phyloP scores from a whole-genome alignment of 2,113 vertebrate genomes.

The Setophaga kirtlandii region DNA sequence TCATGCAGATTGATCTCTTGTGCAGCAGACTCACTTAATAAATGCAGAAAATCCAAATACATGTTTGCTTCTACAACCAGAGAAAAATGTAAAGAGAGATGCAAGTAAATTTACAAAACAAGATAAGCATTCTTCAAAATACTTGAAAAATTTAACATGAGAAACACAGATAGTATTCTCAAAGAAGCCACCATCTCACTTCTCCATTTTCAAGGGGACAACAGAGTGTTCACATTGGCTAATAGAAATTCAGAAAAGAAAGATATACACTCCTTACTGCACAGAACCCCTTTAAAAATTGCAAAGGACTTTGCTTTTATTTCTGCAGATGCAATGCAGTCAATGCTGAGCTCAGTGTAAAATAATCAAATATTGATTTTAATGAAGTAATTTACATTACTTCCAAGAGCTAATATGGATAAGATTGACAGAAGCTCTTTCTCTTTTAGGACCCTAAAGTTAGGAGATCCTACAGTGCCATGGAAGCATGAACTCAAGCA shows the following conservation, averaged over 20 bases:
- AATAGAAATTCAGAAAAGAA: background rate
- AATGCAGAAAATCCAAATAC: background rate
- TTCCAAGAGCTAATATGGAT: background rate
- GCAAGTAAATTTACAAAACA: background rate
- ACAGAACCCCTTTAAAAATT: background rate
- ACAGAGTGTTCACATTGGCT: background rate
- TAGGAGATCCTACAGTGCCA: background rate
- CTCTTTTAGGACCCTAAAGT: background rate
- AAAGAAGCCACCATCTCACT: background rate
- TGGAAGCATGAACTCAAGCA: background rate
- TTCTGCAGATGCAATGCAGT: background rate
- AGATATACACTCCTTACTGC: background rate
- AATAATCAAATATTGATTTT: conserved; percentile 4
- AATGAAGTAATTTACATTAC: background rate
- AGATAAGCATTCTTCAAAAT: background rate
- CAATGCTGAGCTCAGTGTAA: background rate
- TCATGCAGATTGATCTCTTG: background rate
- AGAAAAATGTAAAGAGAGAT: background rate
- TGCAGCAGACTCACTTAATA: background rate
- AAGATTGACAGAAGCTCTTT: background rate
- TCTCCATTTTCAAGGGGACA: background rate
- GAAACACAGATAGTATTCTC: background rate
- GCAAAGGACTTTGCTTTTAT: background rate
- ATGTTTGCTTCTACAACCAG: background rate
- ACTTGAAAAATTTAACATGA: background rate